Conservation (phyloP, 2,113 vertebrate genomes). For the Paradoxurus hermaphroditus region DNA sequence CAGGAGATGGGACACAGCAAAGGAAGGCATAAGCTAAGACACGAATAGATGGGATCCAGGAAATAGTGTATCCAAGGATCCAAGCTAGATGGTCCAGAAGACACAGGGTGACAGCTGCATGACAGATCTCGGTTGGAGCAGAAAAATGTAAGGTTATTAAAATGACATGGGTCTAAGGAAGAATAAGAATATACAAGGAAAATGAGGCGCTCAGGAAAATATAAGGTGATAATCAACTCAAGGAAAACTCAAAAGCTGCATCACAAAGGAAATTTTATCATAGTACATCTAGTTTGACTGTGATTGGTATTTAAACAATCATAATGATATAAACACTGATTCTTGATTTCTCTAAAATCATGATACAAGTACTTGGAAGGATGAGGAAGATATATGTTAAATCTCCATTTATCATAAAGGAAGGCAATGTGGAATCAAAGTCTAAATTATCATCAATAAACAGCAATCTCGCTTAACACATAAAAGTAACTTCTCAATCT, state of each 20-base stretch:
- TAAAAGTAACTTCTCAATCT: slow-evolving; percentile 16
- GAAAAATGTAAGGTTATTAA: neutral
- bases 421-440: neutral
- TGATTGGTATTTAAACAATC: neutral
- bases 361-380: neutral
- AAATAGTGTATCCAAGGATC: neutral
- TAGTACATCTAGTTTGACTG: neutral
- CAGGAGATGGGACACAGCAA: neutral
- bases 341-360: neutral
- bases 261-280: neutral
- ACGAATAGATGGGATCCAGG: neutral
- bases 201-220: neutral
- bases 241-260: neutral
- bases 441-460: neutral
- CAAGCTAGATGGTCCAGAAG: neutral
- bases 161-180: neutral
- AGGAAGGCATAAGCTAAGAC: neutral
- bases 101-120: neutral
- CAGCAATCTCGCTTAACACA: neutral
- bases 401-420: neutral
- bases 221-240: neutral
- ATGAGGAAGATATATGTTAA: neutral
- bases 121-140: neutral
- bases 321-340: neutral
- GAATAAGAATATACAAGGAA: neutral